phyloP scores from a whole-genome alignment of 2,113 vertebrate genomes.

The Crotophaga sulcirostris region DNA sequence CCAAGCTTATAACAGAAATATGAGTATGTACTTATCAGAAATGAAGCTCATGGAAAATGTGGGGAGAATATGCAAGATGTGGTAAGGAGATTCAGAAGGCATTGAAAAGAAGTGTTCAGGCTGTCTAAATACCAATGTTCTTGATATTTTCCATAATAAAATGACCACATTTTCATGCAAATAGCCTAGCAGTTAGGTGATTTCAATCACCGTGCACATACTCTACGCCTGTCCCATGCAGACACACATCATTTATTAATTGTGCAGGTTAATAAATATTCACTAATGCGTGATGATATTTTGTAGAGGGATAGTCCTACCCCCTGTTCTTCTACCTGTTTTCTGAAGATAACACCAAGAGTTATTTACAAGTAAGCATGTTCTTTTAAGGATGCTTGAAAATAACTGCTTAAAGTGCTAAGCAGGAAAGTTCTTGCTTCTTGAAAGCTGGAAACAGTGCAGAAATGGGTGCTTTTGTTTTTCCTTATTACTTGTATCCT shows the following conservation, averaged over 20 bases:
- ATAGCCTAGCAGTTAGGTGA: not conserved
- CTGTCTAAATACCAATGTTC: not conserved
- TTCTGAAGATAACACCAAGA: not conserved
- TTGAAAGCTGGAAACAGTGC: not conserved
- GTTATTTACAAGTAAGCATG: not conserved
- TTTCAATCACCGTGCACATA: not conserved
- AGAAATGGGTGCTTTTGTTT: not conserved
- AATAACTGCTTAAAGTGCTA: not conserved
- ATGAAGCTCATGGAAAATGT: not conserved
- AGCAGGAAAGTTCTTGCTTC: not conserved
- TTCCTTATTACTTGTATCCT: not conserved
- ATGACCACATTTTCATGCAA: not conserved
- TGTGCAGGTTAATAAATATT: not conserved
- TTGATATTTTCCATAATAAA: not conserved
- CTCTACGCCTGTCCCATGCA: not conserved
- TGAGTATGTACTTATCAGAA: not conserved
- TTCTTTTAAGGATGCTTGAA: not conserved
- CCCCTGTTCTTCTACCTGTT: not conserved
- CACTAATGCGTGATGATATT: not conserved
- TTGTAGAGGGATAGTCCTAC: not conserved
- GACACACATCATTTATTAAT: not conserved
- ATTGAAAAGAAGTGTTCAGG: not conserved
- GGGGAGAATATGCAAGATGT: not conserved
- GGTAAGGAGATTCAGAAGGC: not conserved
- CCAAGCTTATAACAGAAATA: not conserved